Base-by-base conservation (phyloP, 2,797 vertebrate genomes). In the Cetoscarus ocellatus region DNA sequence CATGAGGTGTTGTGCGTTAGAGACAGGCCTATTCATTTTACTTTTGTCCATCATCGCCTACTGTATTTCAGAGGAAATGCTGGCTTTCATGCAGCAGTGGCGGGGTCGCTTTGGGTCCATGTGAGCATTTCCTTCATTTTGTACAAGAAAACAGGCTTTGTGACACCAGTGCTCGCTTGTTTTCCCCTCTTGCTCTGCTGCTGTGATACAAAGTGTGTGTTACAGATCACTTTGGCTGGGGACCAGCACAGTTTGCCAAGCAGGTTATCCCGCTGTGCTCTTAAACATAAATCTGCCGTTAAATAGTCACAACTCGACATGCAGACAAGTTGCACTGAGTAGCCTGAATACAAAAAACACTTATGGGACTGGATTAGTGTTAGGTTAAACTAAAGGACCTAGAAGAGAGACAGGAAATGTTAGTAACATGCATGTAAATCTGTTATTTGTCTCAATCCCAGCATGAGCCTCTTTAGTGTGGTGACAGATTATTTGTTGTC, bases 271-370 rank as follows among this genome's bases (percentile, higher is more conserved):
- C 55, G 79, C 81, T 89, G 88, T 87, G 83, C 85, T 87, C 82
- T 88, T 88, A 75, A 82, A 85, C 86, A 92, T 92, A 90, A 91
- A 92, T 91, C 88, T 89, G 61, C 83, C 66, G 82, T 81, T 92
- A 89, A 91, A 91, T 84, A 82, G 82, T 81, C 85, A 83, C 39
- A 78, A 47, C 70, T 66, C 49, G 56, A 86, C 84, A 83, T 75
- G 63, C 60, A 66, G 64, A 78, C 73, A 71, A 51, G 70, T 85
- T 83, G 53, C 27, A 78, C 67, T 69, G 73, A 69, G 78, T 61
- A 48, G 79, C 67, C 55, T 87, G 73, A 80, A 80, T 82, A 45
- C 67, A 82, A 75, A 76, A 75, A 68, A 69, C 55, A 61, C 72
- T 79, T 75, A 76, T 74, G 52, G 39, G 58, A 70, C 80, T 80